Evolutionary conservation across 2,888 invertebrate genomes (phyloP), one percentile per base, ranked within the genome.

Genomic region (Agrotis exclamationis): DNA sequence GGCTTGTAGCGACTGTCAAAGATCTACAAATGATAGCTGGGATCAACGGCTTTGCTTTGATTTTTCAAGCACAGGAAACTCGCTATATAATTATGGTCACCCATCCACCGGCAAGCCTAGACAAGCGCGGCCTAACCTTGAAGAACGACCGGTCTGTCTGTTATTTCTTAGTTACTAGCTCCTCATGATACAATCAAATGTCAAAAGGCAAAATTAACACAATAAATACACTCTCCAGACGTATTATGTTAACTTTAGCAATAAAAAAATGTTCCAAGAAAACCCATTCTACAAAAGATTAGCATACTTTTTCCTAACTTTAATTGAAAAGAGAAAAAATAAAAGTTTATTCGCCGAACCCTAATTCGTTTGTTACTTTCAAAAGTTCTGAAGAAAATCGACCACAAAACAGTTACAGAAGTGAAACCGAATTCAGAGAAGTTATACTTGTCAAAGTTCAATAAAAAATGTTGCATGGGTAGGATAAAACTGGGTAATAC

Each of bases 361-460:
- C 18, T 53, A 62, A 79, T 79, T 67, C 53, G 24, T 80, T 69
- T 68, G 56, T 74, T 51, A 39, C 68, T 62, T 59, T 11, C 45
- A 47, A 69, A 39, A 80, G 14, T 80, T 65, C 45, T 58, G 39
- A 65, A 47, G 28, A 59, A 63, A 76, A 51, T 44, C 44, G 11
- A 39, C 33, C 39, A n/a, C n/a, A 47, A 74, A 77, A 80, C 62
- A 51, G 47, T 50, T 48, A 63, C 44, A 66, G 60, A 80, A 65
- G 53, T 70, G 63, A 70, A 76, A 9, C 28, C 66, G 7, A 63
- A 59, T 56, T 59, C 51, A 28, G 48, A 57, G 24, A 76, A 76
- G 33, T 80, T 76, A 63, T 66, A 74, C 54, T 59, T 33, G 54
- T 63, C 63, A 67, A 66, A 16, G 59, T 63, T 76, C 53, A 67